Conservation (phyloP, 2,888 invertebrate genomes). For the Cephus spinipes region DNA sequence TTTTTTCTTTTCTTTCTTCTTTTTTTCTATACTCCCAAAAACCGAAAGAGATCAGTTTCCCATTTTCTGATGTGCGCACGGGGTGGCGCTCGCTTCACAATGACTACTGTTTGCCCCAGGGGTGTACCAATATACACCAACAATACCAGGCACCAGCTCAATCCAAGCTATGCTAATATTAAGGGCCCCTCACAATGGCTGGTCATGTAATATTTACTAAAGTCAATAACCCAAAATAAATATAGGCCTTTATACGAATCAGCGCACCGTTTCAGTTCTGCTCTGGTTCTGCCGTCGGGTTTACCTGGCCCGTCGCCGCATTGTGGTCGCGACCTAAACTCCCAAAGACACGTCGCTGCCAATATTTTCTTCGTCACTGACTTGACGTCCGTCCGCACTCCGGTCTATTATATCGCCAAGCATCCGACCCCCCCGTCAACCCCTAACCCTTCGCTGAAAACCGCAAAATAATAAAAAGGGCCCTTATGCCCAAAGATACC, state of each 20-base stretch:
- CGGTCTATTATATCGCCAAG: neutral
- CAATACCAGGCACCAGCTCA: constrained; percentile 24
- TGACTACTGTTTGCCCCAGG: constrained; percentile 24
- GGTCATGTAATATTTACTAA: constrained; percentile 48
- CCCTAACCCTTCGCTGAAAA: neutral
- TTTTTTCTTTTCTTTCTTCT: neutral
- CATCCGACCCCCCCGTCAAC: neutral
- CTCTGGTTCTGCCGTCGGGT: constrained; percentile 1
- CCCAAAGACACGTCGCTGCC: neutral
- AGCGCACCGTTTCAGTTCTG: constrained; percentile 4
- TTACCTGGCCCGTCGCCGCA: constrained; percentile 11
- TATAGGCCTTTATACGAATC: constrained; percentile 26
- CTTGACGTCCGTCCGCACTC: neutral
- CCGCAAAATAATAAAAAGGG: neutral
- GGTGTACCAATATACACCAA: constrained; percentile 28
- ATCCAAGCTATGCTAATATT: constrained; percentile 40
- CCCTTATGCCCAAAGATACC: neutral
- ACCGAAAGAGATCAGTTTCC: constrained; percentile 2
- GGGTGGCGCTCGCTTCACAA: constrained; percentile 10
- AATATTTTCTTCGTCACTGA: neutral
- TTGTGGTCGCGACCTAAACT: constrained; percentile 18
- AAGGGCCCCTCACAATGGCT: constrained; percentile 42
- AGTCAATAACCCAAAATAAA: constrained; percentile 53
- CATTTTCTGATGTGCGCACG: neutral
- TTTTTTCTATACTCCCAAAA: neutral